A percentile compares a stretch with the other conserved stretches of the same genome.
phyloP scores from a whole-genome alignment of 2,888 invertebrate genomes.

The Sipha maydis region DNA sequence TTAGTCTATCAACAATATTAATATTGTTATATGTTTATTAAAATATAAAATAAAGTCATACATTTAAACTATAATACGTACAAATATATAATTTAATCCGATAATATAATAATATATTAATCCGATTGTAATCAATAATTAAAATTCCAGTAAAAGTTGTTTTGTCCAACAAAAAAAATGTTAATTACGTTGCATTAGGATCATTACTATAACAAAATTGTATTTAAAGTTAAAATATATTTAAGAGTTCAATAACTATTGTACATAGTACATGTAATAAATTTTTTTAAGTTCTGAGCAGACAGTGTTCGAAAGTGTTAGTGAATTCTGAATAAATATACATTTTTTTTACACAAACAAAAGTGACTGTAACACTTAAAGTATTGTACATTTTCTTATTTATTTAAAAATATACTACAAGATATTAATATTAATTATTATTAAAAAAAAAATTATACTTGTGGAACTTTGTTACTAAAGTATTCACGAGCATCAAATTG shows the following conservation, averaged over 20 bases:
- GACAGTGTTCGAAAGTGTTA: not conserved
- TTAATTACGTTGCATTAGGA: no score
- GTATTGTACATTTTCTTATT: not conserved
- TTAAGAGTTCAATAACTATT: no score
- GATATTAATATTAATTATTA: not conserved
- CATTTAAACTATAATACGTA: not conserved
- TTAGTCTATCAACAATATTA: not conserved
- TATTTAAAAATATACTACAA: not conserved
- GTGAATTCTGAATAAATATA: not conserved
- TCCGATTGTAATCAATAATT: not conserved
- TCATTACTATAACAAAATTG: no score
- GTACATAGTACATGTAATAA: no score
- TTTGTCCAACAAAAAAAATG: no score
- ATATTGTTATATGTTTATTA: not conserved
- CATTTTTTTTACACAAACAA: not conserved
- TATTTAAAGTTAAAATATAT: no score
- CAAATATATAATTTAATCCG: not conserved
- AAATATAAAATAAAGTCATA: slow-evolving; percentile 20
- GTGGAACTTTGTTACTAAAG: not conserved
- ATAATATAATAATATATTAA: not conserved
- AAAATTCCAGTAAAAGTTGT: not conserved
- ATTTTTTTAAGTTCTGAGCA: no score
- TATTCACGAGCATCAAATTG: not conserved
- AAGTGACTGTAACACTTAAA: not conserved
- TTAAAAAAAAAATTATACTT: not conserved